Evolutionary conservation across 2,888 invertebrate species (phyloP), one percentile per base, ranked within the genome.

Genomic region (Poecilobothrus nobilitatus): DNA sequence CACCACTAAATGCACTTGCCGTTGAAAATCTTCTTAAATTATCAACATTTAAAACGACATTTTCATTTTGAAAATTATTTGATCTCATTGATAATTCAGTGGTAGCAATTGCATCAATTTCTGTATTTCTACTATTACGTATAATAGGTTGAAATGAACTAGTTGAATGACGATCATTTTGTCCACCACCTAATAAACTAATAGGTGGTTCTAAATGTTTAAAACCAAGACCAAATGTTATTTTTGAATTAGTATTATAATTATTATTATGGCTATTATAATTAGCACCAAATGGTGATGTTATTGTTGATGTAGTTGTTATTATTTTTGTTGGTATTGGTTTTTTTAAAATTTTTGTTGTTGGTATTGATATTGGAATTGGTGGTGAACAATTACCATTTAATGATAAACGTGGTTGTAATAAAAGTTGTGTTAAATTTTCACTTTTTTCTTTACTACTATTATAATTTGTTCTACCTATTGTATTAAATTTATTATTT

Each of bases 31-130:
- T 79, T 69, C 80, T 77, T 70, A 80, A 73, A 73, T 80, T 80
- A 73, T 81, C 80, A 77, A 80, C 76, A 75, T 80, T 79, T 73
- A 80, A 79, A 53, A 75, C 79, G 20, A 22, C 63, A 71, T 79
- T 80, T 71, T 80, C 80, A 74, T 80, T 80, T 71, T 77, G 76
- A 71, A 76, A 72, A 73, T 78, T 75, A 69, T 79, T 78, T 70
- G 80, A 80, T 73, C 80, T 79, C 65, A 80, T 78, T 70, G 80
- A 80, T 62, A 80, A 74, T 75, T 80, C 80, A 64, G 80, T 80
- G 68, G 80, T 80, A 68, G 79, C 79, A 73, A 79, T 78, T 66
- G 74, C 76, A 66, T 75, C 73, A 72, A 72, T 74, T 66, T 68
- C 71, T 27, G 27, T 27, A 66, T 69, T 70, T 65, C 70, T 71